A percentile compares a stretch with the other conserved stretches of the same genome.
These are phyloP conservation scores for Jacana jacana DNA, from an alignment of 2,113 vertebrate genomes.

Conservation along the genomic window DNA sequence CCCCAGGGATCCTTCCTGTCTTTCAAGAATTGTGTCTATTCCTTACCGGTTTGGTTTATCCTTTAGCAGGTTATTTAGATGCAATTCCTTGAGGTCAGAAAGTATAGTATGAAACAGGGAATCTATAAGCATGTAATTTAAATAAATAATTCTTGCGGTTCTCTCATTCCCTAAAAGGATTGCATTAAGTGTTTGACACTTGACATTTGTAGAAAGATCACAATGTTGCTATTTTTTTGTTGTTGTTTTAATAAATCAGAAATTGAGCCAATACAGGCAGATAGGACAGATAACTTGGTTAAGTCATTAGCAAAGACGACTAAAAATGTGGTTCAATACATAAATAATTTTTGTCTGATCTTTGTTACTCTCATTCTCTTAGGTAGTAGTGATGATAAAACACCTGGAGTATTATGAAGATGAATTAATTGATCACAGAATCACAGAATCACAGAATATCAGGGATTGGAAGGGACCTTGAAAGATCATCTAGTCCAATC, in stretches of 20 bases:
- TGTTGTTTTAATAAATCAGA: neutral
- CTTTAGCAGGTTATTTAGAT: neutral
- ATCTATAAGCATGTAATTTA: neutral
- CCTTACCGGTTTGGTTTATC: neutral
- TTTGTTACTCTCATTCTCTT: constrained; percentile 3
- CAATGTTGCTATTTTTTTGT: neutral
- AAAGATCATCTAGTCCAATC: too few relatives aligned
- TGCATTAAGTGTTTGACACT: neutral
- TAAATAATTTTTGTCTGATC: neutral
- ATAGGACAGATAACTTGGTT: neutral
- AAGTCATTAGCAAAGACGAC: neutral
- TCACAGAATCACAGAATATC: too few relatives aligned
- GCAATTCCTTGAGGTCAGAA: neutral
- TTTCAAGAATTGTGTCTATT: neutral
- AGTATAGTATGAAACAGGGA: neutral
- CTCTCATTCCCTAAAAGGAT: neutral
- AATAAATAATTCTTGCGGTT: neutral
- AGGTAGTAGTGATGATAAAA: neutral
- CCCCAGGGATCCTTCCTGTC: neutral
- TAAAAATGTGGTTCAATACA: neutral
- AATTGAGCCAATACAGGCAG: neutral
- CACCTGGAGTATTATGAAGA: neutral
- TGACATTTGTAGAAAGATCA: neutral
- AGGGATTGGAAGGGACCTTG: too few relatives aligned
- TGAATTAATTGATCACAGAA: constrained; percentile 4